Evolutionary conservation across 2,113 vertebrate genomes (phyloP), one percentile per base, ranked within the genome.

Genomic region (Craseonycteris thonglongyai): DNA sequence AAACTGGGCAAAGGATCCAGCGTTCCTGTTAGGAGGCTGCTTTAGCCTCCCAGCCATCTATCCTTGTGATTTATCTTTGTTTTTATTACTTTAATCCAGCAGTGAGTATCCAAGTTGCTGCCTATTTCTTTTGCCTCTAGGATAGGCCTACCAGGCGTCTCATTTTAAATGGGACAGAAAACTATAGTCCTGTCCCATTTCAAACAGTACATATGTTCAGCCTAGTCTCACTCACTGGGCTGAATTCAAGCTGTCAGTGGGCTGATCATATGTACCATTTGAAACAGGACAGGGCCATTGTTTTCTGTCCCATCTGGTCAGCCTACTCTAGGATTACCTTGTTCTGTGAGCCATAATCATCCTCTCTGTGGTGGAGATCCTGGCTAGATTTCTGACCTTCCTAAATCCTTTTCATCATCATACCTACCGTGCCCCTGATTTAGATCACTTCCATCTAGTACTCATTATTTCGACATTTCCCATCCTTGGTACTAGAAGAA

Each of bases 81-180:
- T n/a, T 11, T 35, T 12, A 42, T 42, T 14, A 10, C 35, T 11
- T 69, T 38, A 18, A 7, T 26, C 19, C 0, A 5, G 65, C 12
- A 22, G 12, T 30, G 9, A n/a, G 7, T 30, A 30, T 1, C 7
- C 0, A 0, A 2, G 4, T 5, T 24, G 33, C 0, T 61, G 3
- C 6, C 26, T 11, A 3, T 40, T 3, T 1, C 0, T 35, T 16
- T 7, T 22, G 22, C 51, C 86, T 38, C 18, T n/a, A 9, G 33
- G 7, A 16, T 28, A n/a, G n/a, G n/a, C n/a, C n/a, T n/a, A n/a
- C n/a, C n/a, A n/a, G n/a, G n/a, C n/a, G n/a, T n/a, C n/a, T n/a
- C n/a, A n/a, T n/a, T n/a, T n/a, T n/a, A n/a, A n/a, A n/a, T n/a
- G n/a, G n/a, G n/a, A n/a, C n/a, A n/a, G n/a, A n/a, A n/a, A n/a